Evolutionary conservation across 1,140 invertebrate species (phyloP), one percentile per base, ranked within the genome.

Genomic region (Holcopasites calliopsidis): DNA sequence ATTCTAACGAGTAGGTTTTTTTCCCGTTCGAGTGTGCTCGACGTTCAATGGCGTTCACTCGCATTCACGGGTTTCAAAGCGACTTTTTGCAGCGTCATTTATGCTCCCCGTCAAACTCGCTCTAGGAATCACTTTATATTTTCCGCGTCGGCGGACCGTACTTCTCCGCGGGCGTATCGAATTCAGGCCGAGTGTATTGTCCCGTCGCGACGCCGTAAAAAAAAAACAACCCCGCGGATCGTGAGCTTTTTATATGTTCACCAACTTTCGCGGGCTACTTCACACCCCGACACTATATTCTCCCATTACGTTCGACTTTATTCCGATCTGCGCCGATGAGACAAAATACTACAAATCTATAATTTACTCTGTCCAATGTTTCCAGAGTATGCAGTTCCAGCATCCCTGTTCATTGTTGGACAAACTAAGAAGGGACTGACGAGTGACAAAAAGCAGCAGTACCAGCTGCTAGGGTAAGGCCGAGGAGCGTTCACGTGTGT

Each of bases 41-140:
- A 80, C 66, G 61, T 35, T 76, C 65, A 60, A 66, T 61, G 49
- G 57, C 44, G 33, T 68, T 76, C 73, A 68, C 76, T 62, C 62
- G 66, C 61, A 61, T 66, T 61, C 47, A 60, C 23, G 66, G 58
- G 57, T 80, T 82, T 82, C 55, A 80, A 76, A 82, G 80, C 33
- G 73, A 82, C 66, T 79, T 82, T 68, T 50, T 26, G 7, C 44
- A 11, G 23, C 33, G 28, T 38, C 54, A 44, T 76, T 76, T 76
- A 76, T 60, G 40, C 70, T 21, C 18, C 61, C 71, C 64, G 66
- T 40, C 40, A 61, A 38, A 64, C 58, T 74, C 50, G 31, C 26
- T 38, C 21, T 33, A 58, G 38, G 26, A 49, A 52, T 23, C 64
- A 57, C 66, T 80, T 77, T 66, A 35, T 58, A 60, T 77, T 77